A percentile compares a stretch with the other conserved stretches of the same genome.
These are phyloP conservation scores for Coregonus ussuriensis DNA, from an alignment of 2,797 vertebrate genomes.

Conservation along the genomic window DNA sequence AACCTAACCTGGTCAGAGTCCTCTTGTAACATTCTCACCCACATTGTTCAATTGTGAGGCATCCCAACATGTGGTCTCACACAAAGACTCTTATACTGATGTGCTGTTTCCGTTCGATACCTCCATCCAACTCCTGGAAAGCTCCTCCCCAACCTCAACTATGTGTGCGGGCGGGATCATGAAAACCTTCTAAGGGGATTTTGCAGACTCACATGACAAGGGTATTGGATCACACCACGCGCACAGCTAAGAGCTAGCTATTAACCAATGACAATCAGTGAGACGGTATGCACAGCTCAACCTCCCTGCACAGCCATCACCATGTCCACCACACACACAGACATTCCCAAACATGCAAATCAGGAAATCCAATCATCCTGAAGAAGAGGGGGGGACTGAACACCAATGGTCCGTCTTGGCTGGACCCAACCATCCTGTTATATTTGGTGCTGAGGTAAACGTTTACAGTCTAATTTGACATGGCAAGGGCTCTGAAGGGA, in stretches of 20 bases:
- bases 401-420: neutral
- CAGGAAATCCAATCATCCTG: conserved; percentile 18
- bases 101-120: conserved; percentile 44
- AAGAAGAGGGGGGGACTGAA: neutral
- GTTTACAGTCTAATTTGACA: conserved; percentile 53
- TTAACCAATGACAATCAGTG: neutral
- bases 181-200: conserved; percentile 8
- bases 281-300: neutral
- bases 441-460: conserved; percentile 27
- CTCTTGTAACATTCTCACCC: conserved; percentile 31
- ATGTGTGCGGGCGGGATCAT: conserved; percentile 11
- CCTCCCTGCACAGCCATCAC: neutral
- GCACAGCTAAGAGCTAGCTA: neutral
- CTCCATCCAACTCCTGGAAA: conserved; percentile 24
- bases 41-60: conserved; percentile 26
- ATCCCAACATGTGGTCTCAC: conserved; percentile 46
- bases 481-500: conserved; percentile 38
- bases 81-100: conserved; percentile 44
- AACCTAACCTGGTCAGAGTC: neutral
- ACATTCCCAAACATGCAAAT: conserved; percentile 10
- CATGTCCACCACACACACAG: conserved; percentile 6
- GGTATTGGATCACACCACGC: neutral
- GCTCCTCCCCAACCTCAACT: conserved; percentile 16
- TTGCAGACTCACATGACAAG: conserved; percentile 5
- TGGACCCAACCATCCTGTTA: neutral